Evolutionary conservation across 2,888 invertebrate genomes (phyloP), one percentile per base, ranked within the genome.

Genomic region (Drosophila austrosaltans): DNA sequence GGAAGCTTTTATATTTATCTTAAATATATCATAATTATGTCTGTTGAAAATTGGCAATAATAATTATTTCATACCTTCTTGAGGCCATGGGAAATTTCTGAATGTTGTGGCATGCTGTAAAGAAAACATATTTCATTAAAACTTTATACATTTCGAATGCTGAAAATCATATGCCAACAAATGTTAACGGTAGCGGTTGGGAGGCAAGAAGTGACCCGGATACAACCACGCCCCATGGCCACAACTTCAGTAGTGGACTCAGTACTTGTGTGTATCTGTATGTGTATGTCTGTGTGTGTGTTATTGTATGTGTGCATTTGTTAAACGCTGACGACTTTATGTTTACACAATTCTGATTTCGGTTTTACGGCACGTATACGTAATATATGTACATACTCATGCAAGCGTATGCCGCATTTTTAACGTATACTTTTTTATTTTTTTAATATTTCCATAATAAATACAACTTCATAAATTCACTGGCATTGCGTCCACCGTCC

Each of bases 121-220:
- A 66, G 62, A 68, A 59, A 64, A 71, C 78, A 76, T 62, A 80
- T 72, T 78, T 72, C 69, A 78, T 78, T 77, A 75, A 77, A 77
- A 81, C 78, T 78, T 66, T 67, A 80, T 64, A 16, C 16, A 80
- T 77, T 79, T 54, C 69, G 72, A 69, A 72, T 69, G 64, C 67
- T 66, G 74, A 40, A 73, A 78, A 76, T 76, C 70, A 72, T 71
- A 75, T 75, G 69, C 66, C 63, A 56, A 54, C 74, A 42, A 73
- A 63, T 63, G 36, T 22, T 60, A 40, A 16, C 57, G 63, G 60
- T 36, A 10, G 10, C 8, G 36, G 36, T 8, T 36, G 6, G 56
- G 61, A 5, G 30, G 5, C 3, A 6, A 6, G 32, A 62, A 44
- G n/a, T 56, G 25, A 42, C 39, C 64, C 16, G 48, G 53, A 44